Conservation (phyloP, 2,888 invertebrate genomes). For the Drosophila fulvimacula region DNA sequence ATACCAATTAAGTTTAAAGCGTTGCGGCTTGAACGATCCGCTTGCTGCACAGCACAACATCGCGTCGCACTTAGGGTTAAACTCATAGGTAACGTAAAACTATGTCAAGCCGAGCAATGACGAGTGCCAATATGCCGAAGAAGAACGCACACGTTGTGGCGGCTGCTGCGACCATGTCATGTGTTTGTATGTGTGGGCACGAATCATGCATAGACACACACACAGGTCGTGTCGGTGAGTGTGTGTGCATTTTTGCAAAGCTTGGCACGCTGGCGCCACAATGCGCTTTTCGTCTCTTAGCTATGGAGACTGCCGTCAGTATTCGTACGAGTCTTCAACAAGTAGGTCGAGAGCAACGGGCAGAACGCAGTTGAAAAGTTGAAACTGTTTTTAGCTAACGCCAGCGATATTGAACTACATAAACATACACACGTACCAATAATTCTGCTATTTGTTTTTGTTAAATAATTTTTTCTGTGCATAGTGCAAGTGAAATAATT, state of each 20-base stretch:
- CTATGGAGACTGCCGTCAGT: slow-evolving; percentile 44
- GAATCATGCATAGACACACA: slow-evolving; percentile 5
- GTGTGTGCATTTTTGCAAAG: slow-evolving; percentile 36
- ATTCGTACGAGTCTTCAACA: slow-evolving; percentile 59
- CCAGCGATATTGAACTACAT: slow-evolving; percentile 6
- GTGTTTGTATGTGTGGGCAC: slow-evolving; percentile 13
- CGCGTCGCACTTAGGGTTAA: slow-evolving; percentile 40
- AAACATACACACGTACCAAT: background rate
- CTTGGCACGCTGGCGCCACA: slow-evolving; percentile 52
- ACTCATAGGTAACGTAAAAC: slow-evolving; percentile 9
- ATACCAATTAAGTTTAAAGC: background rate
- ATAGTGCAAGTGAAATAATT: slow-evolving; percentile 20
- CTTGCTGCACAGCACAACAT: background rate
- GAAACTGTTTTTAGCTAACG: slow-evolving; percentile 6
- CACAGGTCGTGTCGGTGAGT: slow-evolving; percentile 2
- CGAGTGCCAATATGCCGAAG: slow-evolving; percentile 41
- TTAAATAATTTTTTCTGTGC: slow-evolving; percentile 22
- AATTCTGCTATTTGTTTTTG: slow-evolving; percentile 7
- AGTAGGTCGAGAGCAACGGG: slow-evolving; percentile 55
- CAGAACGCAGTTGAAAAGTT: slow-evolving; percentile 6
- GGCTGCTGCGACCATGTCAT: slow-evolving; percentile 28
- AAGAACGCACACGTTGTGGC: slow-evolving; percentile 54
- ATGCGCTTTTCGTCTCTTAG: slow-evolving; percentile 41
- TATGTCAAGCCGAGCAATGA: slow-evolving; percentile 32
- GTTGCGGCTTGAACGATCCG: background rate